Percentiles rank a stretch among this genome's conserved stretches.
phyloP scores from a whole-genome alignment of 2,113 vertebrate species.

The Emberiza fucata region DNA sequence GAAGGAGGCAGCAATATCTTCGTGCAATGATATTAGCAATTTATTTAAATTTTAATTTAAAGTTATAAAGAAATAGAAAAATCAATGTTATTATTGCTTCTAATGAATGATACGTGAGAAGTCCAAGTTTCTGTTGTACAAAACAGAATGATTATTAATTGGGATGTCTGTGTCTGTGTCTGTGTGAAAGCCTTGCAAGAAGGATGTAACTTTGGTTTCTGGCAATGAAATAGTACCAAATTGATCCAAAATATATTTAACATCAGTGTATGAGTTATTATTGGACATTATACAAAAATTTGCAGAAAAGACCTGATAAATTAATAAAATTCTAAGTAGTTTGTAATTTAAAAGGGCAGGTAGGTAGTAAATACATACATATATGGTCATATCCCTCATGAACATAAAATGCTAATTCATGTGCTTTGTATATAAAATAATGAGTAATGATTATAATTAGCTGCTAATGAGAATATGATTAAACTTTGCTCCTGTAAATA shows the following conservation, averaged over 20 bases:
- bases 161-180: too few species aligned
- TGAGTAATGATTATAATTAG: constrained; percentile 1
- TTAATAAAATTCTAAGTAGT: neutral
- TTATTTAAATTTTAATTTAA: neutral
- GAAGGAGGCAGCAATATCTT: neutral
- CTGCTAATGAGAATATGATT: constrained; percentile 49
- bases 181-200: neutral
- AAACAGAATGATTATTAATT: neutral
- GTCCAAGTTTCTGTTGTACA: neutral
- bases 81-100: constrained; percentile 2
- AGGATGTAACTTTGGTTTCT: neutral
- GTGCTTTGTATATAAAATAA: neutral
- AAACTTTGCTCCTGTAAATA: constrained; percentile 43
- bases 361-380: neutral
- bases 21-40: neutral
- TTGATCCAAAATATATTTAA: neutral
- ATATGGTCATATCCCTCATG: neutral
- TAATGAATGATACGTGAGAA: neutral
- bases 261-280: neutral
- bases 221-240: neutral
- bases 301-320: neutral
- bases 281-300: neutral
- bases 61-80: neutral
- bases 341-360: neutral
- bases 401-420: neutral